Conservation (phyloP, 2,888 invertebrate species). For the Drosophila neonasuta region DNA sequence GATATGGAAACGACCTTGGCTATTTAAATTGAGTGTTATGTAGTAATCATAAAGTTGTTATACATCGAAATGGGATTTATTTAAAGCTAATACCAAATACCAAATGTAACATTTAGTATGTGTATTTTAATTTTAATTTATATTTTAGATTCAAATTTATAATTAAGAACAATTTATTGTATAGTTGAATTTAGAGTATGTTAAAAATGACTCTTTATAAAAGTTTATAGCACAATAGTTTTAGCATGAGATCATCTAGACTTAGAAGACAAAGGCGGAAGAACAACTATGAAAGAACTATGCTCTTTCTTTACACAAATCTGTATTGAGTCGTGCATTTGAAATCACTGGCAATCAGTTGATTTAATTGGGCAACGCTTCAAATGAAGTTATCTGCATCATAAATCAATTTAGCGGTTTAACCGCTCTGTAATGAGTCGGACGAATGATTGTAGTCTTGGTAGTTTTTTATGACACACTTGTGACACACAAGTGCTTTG, state of each 20-base stretch:
- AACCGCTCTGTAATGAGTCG: neutral
- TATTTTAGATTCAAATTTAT: too few species aligned
- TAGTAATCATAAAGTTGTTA: neutral
- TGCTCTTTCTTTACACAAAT: neutral
- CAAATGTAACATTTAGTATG: too few species aligned
- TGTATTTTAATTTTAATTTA: too few species aligned
- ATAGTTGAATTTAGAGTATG: too few species aligned
- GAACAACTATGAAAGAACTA: neutral
- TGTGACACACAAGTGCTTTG: conserved; percentile 9
- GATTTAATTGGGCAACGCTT: conserved; percentile 5
- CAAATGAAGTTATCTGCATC: neutral
- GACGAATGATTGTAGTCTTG: conserved; percentile 8
- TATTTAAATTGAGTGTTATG: neutral
- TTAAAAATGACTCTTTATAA: too few species aligned
- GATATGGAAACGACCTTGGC: conserved; percentile 1
- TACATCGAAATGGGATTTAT: neutral
- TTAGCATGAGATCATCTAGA: too few species aligned
- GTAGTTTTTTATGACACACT: conserved; percentile 10
- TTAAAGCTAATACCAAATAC: neutral
- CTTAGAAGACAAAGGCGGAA: too few species aligned
- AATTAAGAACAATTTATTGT: too few species aligned
- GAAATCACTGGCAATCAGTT: neutral
- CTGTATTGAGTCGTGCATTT: neutral
- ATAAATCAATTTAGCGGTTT: conserved; percentile 14
- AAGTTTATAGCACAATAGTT: too few species aligned